phyloP scores from a whole-genome alignment of 2,888 invertebrate species.

The Drosophila percnosoma region DNA sequence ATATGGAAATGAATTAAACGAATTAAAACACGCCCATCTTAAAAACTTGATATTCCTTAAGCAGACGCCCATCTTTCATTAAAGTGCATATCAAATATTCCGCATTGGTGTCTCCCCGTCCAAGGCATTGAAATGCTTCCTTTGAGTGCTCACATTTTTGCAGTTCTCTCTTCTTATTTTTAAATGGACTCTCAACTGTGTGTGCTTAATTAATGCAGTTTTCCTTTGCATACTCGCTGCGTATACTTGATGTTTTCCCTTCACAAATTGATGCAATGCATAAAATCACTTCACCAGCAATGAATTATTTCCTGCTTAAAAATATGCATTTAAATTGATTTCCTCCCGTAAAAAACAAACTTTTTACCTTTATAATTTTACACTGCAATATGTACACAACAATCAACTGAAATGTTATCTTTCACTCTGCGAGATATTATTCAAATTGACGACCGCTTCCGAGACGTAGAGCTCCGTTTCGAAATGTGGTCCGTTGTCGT shows the following conservation, averaged over 20 bases:
- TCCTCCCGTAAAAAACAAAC: neutral
- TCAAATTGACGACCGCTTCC: neutral
- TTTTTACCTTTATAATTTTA: constrained; percentile 9
- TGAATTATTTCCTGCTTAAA: constrained; percentile 1
- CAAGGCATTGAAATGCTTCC: neutral
- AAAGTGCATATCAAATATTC: constrained; percentile 19
- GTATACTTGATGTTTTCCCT: constrained; percentile 32
- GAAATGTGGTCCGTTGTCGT: constrained; percentile 47
- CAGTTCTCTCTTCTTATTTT: neutral
- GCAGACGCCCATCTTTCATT: constrained; percentile 8
- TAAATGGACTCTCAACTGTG: neutral
- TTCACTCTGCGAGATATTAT: constrained; percentile 5
- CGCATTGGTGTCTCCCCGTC: neutral
- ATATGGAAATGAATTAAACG: constrained; percentile 22
- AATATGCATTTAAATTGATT: neutral
- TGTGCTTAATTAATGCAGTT: constrained; percentile 21
- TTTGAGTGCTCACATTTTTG: neutral
- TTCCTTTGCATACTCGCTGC: constrained; percentile 10
- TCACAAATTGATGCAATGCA: neutral
- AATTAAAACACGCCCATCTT: constrained; percentile 15
- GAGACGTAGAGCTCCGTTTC: neutral
- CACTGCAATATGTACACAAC: neutral
- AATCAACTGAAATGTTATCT: neutral
- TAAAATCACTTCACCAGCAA: constrained; percentile 15
- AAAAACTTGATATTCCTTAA: neutral